A percentile compares a stretch with the other conserved stretches of the same genome.
Conservation (phyloP, 2,888 invertebrate species). For the Spilosoma lubricipeda region DNA sequence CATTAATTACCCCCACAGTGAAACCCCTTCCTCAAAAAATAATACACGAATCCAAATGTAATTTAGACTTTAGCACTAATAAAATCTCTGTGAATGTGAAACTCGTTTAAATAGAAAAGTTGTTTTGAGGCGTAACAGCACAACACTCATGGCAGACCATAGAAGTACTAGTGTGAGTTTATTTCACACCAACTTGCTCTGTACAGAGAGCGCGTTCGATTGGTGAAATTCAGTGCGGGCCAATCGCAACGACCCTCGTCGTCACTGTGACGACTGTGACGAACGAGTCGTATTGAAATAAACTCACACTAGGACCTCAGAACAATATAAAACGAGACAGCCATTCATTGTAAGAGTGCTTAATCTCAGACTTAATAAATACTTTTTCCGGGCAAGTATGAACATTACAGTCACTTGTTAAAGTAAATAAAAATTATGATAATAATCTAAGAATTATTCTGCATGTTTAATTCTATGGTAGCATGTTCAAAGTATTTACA, state of each 20-base stretch:
- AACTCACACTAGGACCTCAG: background rate
- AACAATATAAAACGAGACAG: background rate
- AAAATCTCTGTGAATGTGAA: background rate
- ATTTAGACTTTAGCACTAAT: background rate
- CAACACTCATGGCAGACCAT: background rate
- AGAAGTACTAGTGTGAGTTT: background rate
- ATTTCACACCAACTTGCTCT: too few relatives aligned
- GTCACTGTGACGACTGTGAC: background rate
- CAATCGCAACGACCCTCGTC: too few relatives aligned
- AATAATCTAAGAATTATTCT: background rate
- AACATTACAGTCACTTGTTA: background rate
- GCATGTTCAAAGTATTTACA: background rate
- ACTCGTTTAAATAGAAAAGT: background rate
- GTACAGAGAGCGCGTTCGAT: too few relatives aligned
- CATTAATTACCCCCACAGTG: background rate
- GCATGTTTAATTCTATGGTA: constrained; percentile 1
- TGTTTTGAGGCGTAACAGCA: background rate
- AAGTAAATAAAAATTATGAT: background rate
- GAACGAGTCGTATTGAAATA: background rate
- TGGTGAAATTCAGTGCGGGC: too few relatives aligned
- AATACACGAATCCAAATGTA: background rate
- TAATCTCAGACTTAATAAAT: background rate
- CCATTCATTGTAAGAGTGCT: background rate
- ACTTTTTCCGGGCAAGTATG: background rate
- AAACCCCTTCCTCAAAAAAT: background rate